phyloP scores from a whole-genome alignment of 2,113 vertebrate genomes.

The Antechinus flavipes region DNA sequence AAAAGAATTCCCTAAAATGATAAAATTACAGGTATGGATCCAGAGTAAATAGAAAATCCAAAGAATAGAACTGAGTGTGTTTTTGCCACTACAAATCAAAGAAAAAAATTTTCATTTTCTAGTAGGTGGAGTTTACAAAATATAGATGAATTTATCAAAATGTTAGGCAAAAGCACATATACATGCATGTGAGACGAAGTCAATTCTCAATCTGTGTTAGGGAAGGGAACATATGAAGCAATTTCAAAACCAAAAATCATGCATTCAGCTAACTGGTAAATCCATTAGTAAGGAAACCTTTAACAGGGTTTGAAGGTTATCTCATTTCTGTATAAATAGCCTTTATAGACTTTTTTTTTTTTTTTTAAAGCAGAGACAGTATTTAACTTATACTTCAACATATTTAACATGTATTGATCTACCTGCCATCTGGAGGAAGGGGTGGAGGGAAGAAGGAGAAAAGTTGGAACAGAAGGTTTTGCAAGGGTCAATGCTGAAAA shows the following conservation, averaged over 20 bases:
- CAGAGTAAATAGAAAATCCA: background rate
- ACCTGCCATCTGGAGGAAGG: too few species aligned
- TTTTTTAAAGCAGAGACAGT: constrained; percentile 32
- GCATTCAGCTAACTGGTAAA: constrained; percentile 20
- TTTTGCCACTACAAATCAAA: background rate
- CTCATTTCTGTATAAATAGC: constrained; percentile 38
- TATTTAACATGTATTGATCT: too few species aligned
- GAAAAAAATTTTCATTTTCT: background rate
- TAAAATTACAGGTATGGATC: background rate
- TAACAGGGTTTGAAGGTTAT: constrained; percentile 43
- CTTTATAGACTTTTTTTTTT: background rate
- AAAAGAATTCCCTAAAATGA: background rate
- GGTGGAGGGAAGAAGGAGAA: too few species aligned
- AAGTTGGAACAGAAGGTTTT: too few species aligned
- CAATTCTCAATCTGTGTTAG: background rate
- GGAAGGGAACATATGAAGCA: background rate
- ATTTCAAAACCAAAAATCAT: constrained; percentile 12
- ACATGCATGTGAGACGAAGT: background rate
- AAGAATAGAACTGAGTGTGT: background rate
- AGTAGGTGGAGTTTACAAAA: background rate
- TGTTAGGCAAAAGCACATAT: background rate
- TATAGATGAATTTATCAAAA: background rate
- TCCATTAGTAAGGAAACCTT: background rate
- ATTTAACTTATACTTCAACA: too few species aligned
- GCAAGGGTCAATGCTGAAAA: too few species aligned